phyloP scores from a whole-genome alignment of 2,888 invertebrate genomes.

The Lithophane ornitopus region DNA sequence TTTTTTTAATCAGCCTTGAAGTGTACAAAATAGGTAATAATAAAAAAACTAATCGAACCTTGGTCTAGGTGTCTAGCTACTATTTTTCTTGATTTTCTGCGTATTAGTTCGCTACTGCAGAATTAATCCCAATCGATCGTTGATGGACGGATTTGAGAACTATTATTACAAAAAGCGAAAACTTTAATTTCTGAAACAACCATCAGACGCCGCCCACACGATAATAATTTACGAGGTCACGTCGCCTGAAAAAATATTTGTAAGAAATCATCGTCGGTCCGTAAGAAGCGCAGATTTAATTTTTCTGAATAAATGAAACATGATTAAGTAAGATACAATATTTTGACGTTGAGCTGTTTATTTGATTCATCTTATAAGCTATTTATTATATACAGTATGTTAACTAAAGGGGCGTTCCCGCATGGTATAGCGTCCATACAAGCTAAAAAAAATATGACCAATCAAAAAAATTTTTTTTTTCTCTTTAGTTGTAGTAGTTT shows the following conservation, averaged over 20 bases:
- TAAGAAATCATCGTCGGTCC: neutral
- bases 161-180: neutral
- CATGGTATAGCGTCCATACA: too few species aligned
- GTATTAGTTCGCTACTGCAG: neutral
- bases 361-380: neutral
- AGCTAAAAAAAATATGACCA: too few species aligned
- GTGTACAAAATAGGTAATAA: too few species aligned
- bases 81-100: too few species aligned
- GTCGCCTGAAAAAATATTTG: neutral
- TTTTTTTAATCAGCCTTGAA: too few species aligned
- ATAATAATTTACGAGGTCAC: too few species aligned
- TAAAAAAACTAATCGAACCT: neutral
- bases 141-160: neutral
- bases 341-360: neutral
- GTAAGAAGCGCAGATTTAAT: neutral
- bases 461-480: too few species aligned
- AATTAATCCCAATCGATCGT: too few species aligned
- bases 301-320: too few species aligned
- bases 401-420: too few species aligned
- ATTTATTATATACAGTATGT: neutral
- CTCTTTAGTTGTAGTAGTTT: too few species aligned
- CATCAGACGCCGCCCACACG: neutral
- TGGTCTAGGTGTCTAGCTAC: neutral
- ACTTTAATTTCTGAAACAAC: neutral
- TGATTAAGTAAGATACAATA: too few species aligned